Base-by-base conservation (phyloP, 1,140 invertebrate genomes). In the Zaprionus taronus region DNA sequence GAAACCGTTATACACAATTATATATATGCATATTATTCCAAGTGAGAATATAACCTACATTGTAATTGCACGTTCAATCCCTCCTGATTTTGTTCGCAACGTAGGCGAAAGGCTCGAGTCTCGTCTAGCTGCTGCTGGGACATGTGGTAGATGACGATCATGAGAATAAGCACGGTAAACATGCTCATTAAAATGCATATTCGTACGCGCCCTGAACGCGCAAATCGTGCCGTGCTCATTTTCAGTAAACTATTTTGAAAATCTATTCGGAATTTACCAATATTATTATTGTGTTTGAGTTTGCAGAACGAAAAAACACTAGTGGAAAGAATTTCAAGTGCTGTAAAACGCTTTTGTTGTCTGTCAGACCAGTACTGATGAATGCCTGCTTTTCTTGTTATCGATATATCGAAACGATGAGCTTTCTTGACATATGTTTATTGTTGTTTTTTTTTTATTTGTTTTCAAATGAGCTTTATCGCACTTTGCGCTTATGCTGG, bases 61-160 rank as follows among this genome's bases (percentile, higher is more conserved):
- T 94, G 93, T 64, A 94, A 72, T 74, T 94, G 93, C 44, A 93
- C 91, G 41, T 93, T 94, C 5, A 94, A 79, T 63, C 93, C 93
- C 55, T 94, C 94, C 73, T 94, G 93, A 75, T 93, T 93, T 61
- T 93, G 92, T 70, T 93, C 93, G 79, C 93, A 94, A 55, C 91
- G 80, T 49, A 92, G 51, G 83, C 73, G 85, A 49, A 93, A 87
- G 73, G 93, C 93, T 78, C 93, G 90, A 36, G 85, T 91, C 77
- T 94, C 93, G 57, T 94, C 93, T 44, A 94, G 80, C 85, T 94
- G 93, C 53, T 91, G 86, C 68, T 93, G 92, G 3, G 93, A 93
- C 78, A 93, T 94, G 76, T 94, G 94, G 69, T 93, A 94, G 79
- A 93, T 93, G 7, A 93, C 93, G 66, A 94, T 93, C 77, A 94